Percentiles rank a stretch among this genome's conserved stretches.
These are phyloP conservation scores for Mythimna vitellina DNA, from an alignment of 2,888 invertebrate species.

Conservation along the genomic window DNA sequence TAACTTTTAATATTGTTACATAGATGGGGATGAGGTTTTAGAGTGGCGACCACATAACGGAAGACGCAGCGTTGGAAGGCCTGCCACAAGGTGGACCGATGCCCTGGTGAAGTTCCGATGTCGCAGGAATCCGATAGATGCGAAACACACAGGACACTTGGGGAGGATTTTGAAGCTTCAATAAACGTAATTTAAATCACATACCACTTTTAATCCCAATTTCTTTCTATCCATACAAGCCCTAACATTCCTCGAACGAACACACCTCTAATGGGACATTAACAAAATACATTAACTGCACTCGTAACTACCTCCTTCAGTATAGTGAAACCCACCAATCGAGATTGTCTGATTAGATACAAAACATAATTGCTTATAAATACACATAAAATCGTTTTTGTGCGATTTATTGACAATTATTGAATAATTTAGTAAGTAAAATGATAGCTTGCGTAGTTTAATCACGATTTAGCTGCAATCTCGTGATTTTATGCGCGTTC, in stretches of 20 bases:
- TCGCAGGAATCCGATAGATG: too few relatives aligned
- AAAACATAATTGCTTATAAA: conserved; percentile 56
- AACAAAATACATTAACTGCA: conserved; percentile 23
- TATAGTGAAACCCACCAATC: conserved; percentile 37
- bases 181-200: too few relatives aligned
- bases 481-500: conserved; percentile 22
- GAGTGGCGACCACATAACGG: too few relatives aligned
- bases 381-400: conserved; percentile 48
- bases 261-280: conserved; percentile 35
- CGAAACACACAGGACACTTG: too few relatives aligned
- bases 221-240: conserved; percentile 8
- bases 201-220: not conserved
- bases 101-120: too few relatives aligned
- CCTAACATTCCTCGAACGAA: conserved; percentile 31
- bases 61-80: too few relatives aligned
- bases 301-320: conserved; percentile 26
- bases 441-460: conserved; percentile 12
- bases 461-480: conserved; percentile 24
- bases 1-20: too few relatives aligned
- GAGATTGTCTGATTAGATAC: conserved; percentile 48
- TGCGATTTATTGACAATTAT: conserved; percentile 40
- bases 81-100: too few relatives aligned
- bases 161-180: too few relatives aligned
- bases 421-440: conserved; percentile 40
- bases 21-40: too few relatives aligned